Percentiles rank a stretch among this genome's conserved stretches.
phyloP scores from a whole-genome alignment of 2,113 vertebrate genomes.

The Orientallactaga bullata region DNA sequence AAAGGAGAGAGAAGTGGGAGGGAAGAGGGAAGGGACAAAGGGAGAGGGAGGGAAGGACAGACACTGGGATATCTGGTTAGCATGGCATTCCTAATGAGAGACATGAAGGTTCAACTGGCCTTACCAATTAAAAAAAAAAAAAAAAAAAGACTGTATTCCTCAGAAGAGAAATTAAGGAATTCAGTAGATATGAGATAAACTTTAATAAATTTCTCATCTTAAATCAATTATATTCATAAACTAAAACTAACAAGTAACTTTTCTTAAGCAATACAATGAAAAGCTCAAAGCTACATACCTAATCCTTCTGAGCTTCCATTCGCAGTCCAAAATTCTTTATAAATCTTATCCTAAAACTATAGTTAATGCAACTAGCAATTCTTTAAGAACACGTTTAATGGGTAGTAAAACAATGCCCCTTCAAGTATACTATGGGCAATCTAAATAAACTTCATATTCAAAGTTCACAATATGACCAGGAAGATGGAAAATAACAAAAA shows the following conservation, averaged over 20 bases:
- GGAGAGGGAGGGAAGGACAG: too few species aligned
- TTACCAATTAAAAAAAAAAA: neutral
- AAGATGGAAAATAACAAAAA: slow-evolving; percentile 20
- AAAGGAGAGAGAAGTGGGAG: neutral
- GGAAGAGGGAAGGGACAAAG: too few species aligned
- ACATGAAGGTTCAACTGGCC: slow-evolving; percentile 4
- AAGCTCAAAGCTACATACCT: neutral
- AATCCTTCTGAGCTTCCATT: slow-evolving; percentile 18
- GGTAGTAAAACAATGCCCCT: slow-evolving; percentile 32
- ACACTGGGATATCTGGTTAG: slow-evolving; percentile 9
- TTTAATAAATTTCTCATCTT: slow-evolving; percentile 15
- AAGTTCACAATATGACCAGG: slow-evolving; percentile 41
- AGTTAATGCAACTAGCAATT: slow-evolving; percentile 38
- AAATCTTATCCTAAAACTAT: slow-evolving; percentile 49
- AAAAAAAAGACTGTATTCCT: neutral
- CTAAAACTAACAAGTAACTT: neutral
- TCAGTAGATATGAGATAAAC: neutral
- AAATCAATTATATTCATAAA: neutral
- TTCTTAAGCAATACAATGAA: slow-evolving; percentile 44
- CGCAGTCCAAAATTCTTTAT: slow-evolving; percentile 9
- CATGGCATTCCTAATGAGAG: slow-evolving; percentile 3
- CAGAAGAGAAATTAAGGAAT: slow-evolving; percentile 14
- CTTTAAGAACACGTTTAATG: slow-evolving; percentile 40
- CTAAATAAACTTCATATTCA: slow-evolving; percentile 42
- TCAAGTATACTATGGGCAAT: slow-evolving; percentile 3